Conservation (phyloP, 1,140 invertebrate species). For the Diorhabda sublineata region DNA sequence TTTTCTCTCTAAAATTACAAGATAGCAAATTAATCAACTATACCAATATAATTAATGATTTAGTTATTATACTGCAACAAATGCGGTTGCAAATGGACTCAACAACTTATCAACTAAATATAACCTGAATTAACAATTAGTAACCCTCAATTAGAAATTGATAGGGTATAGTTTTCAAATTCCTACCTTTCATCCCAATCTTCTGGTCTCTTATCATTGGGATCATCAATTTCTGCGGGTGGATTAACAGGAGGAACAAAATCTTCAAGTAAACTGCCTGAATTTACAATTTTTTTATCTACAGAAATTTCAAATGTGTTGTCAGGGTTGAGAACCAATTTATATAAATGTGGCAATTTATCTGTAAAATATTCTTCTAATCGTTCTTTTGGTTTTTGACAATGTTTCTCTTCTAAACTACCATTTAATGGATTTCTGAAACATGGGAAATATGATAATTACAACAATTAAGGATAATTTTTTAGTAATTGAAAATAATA, state of each 20-base stretch:
- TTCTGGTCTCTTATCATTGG: conserved; percentile 80
- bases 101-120: background rate
- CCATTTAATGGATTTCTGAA: conserved; percentile 82
- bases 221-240: conserved; percentile 92
- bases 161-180: background rate
- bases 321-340: conserved; percentile 83
- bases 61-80: background rate
- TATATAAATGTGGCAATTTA: conserved; percentile 93
- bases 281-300: conserved; percentile 76
- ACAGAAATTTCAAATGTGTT: conserved; percentile 72
- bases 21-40: too few species aligned
- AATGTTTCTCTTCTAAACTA: conserved; percentile 83
- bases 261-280: conserved; percentile 83
- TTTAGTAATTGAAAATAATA: background rate
- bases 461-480: background rate
- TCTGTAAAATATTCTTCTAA: conserved; percentile 91
- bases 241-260: conserved; percentile 93
- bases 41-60: too few species aligned
- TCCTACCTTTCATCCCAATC: conserved; percentile 85
- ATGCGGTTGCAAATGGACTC: background rate
- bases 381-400: conserved; percentile 81
- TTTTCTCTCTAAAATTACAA: conserved; percentile 69
- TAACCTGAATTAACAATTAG: too few species aligned
- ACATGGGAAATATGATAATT: too few species aligned
- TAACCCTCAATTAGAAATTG: too few species aligned